These are phyloP conservation scores for Irena cyanogastra DNA, from an alignment of 2,113 vertebrate genomes.

Conservation along the genomic window DNA sequence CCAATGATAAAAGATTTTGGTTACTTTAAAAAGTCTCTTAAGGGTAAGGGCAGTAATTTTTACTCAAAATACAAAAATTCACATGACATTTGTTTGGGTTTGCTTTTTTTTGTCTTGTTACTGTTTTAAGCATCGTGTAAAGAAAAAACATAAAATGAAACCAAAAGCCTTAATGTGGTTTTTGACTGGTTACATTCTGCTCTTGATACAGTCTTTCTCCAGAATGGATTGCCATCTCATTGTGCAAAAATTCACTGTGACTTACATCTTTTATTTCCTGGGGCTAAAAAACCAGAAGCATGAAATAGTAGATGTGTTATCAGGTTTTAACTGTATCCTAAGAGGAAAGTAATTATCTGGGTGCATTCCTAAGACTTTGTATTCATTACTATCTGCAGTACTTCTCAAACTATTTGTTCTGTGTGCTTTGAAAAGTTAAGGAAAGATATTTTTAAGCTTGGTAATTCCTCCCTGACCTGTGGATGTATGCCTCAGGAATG, in stretches of 20 bases:
- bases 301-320: not conserved
- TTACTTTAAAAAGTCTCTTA: not conserved
- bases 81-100: accelerated
- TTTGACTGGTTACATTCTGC: not conserved
- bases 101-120: not conserved
- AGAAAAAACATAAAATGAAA: not conserved
- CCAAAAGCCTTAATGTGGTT: not conserved
- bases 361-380: not conserved
- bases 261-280: not conserved
- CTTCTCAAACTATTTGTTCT: not conserved
- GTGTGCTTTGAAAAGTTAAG: not conserved
- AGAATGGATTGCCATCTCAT: not conserved
- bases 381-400: accelerated
- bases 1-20: not conserved
- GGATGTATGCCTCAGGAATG: not conserved
- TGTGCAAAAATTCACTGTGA: not conserved
- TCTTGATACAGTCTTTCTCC: not conserved
- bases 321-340: not conserved
- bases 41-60: not conserved
- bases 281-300: not conserved
- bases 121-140: not conserved
- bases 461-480: not conserved
- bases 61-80: not conserved
- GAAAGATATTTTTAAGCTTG: not conserved
- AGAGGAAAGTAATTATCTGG: not conserved